phyloP scores from a whole-genome alignment of 1,140 invertebrate genomes.

The Zeugodacus cucurbitae region DNA sequence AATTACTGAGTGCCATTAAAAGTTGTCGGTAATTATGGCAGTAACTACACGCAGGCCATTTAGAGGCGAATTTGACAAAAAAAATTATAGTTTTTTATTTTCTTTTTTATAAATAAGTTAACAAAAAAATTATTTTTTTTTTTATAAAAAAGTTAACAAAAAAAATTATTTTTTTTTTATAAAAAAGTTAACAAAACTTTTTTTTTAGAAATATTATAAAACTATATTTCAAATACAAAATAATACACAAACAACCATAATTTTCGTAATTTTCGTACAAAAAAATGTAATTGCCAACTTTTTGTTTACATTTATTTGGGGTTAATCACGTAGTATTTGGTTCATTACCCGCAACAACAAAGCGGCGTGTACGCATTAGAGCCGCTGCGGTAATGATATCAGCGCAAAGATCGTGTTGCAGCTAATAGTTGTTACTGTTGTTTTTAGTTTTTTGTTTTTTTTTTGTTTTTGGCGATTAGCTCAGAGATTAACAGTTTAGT shows the following conservation, averaged over 20 bases:
- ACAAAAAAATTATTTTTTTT: no score
- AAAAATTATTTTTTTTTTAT: no score
- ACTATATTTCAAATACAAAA: not conserved
- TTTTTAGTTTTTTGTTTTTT: not conserved
- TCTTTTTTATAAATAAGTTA: no score
- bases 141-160: no score
- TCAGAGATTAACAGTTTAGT: not conserved
- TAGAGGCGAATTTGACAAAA: not conserved
- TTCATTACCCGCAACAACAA: not conserved
- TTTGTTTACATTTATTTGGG: not conserved
- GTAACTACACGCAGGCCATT: not conserved
- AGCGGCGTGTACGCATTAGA: not conserved
- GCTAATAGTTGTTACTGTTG: not conserved
- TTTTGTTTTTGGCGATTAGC: not conserved
- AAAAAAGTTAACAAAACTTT: no score
- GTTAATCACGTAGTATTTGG: not conserved
- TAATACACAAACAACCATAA: not conserved
- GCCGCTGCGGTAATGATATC: not conserved
- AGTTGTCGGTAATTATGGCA: not conserved
- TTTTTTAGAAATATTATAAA: no score
- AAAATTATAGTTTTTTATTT: no score
- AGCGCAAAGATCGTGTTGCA: not conserved
- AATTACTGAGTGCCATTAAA: constrained; percentile 23
- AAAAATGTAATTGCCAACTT: not conserved
- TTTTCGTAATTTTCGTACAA: not conserved